Evolutionary conservation across 2,888 invertebrate genomes (phyloP).

Genomic region (Zelleria hepariella): DNA sequence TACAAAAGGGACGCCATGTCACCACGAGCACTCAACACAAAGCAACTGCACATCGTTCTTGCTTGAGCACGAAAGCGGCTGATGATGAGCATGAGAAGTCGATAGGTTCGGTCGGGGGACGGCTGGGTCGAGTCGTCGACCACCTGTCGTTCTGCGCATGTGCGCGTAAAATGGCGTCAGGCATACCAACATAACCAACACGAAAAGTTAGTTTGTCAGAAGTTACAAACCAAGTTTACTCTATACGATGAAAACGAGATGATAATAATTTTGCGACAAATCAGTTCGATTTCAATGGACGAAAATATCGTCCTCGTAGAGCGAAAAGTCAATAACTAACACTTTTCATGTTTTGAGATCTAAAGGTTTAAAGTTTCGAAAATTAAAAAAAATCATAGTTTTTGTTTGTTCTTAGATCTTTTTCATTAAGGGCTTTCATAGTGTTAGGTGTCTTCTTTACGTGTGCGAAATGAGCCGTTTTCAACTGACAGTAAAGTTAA

Average conservation of each 20-base stretch:
- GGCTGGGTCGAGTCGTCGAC: slow-evolving; percentile 69
- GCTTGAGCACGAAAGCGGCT: slow-evolving; percentile 70
- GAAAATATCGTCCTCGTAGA: no score
- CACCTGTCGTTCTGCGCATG: slow-evolving; percentile 74
- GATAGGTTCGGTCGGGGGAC: slow-evolving; percentile 63
- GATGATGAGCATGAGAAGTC: slow-evolving; percentile 73
- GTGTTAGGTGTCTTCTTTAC: no score
- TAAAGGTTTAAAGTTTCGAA: no score
- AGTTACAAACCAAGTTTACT: slow-evolving; percentile 24
- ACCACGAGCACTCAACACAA: slow-evolving; percentile 70
- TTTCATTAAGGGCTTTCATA: no score
- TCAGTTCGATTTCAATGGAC: neutral
- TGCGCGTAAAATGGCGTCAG: slow-evolving; percentile 64
- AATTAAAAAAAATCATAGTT: no score
- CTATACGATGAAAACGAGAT: neutral
- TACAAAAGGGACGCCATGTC: slow-evolving; percentile 68
- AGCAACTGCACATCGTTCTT: slow-evolving; percentile 67
- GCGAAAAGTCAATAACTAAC: no score
- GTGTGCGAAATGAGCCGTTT: neutral
- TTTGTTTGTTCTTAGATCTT: no score
- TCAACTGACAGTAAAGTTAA: no score
- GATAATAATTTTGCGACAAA: neutral
- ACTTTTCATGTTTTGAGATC: no score
- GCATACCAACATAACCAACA: slow-evolving; percentile 45
- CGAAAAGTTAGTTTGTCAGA: slow-evolving; percentile 33